These are phyloP conservation scores for Odontothrips loti DNA, from an alignment of 2,888 invertebrate genomes.

Conservation along the genomic window DNA sequence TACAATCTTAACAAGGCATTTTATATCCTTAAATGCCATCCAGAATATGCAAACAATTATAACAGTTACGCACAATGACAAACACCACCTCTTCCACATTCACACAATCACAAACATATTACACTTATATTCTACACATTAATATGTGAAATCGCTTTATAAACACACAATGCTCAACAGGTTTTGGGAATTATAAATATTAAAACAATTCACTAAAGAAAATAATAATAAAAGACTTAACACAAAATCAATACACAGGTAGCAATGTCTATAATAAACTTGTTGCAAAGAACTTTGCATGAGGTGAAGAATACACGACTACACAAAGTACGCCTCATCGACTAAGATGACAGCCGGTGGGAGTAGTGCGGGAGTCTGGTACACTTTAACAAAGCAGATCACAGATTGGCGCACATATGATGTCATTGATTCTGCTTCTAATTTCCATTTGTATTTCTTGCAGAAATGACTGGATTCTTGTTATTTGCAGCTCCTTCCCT, in stretches of 20 bases:
- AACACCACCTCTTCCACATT: not conserved
- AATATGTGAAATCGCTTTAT: slow-evolving; percentile 21
- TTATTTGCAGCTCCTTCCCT: slow-evolving; percentile 47
- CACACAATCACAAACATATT: slow-evolving; percentile 6
- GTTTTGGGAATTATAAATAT: slow-evolving; percentile 11
- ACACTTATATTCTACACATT: slow-evolving; percentile 10
- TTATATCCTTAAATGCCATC: not conserved
- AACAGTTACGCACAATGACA: not conserved
- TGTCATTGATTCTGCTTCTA: slow-evolving; percentile 19
- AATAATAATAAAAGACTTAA: not conserved
- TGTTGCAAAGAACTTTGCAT: slow-evolving; percentile 14
- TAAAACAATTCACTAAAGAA: slow-evolving; percentile 13
- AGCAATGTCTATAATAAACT: not conserved
- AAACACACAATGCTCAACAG: slow-evolving; percentile 23
- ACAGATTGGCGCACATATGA: slow-evolving; percentile 15
- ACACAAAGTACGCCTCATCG: slow-evolving; percentile 3
- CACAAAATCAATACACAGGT: slow-evolving; percentile 15
- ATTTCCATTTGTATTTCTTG: slow-evolving; percentile 53
- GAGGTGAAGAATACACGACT: slow-evolving; percentile 12
- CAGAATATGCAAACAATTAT: not conserved
- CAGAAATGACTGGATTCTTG: slow-evolving; percentile 49
- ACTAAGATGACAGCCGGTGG: slow-evolving; percentile 3
- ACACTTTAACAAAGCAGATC: slow-evolving; percentile 16
- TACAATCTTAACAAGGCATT: not conserved
- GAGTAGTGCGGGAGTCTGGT: not conserved